Evolutionary conservation across 2,113 vertebrate species (phyloP).

Genomic region (Stictonetta naevosa): DNA sequence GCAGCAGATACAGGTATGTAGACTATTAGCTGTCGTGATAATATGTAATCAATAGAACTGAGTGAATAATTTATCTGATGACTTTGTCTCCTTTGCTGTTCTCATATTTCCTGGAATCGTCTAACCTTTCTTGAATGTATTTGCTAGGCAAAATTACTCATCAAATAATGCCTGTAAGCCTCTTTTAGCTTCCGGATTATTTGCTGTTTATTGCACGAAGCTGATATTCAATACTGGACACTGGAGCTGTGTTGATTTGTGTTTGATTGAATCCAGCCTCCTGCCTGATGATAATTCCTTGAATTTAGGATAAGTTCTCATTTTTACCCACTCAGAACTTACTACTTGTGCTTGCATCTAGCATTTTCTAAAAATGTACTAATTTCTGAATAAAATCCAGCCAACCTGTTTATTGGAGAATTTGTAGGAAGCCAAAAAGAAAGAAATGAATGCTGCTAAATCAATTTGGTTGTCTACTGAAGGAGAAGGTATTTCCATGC

Average conservation of each 20-base stretch:
- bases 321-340: neutral
- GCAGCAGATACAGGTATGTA: constrained; percentile 94
- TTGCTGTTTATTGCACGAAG: constrained; percentile 11
- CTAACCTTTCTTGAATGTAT: constrained; percentile 23
- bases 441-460: neutral
- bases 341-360: neutral
- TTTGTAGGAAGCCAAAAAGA: neutral
- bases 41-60: constrained; percentile 37
- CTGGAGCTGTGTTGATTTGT: constrained; percentile 23
- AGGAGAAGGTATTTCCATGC: neutral
- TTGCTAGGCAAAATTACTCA: constrained; percentile 20
- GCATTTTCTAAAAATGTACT: neutral
- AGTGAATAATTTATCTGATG: constrained; percentile 57
- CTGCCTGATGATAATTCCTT: neutral
- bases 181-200: neutral
- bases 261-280: constrained; percentile 35
- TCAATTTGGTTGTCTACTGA: neutral
- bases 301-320: neutral
- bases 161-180: neutral
- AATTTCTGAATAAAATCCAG: neutral
- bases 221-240: constrained; percentile 8
- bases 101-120: constrained; percentile 37
- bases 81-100: constrained; percentile 1
- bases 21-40: constrained; percentile 32
- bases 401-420: neutral